These are phyloP conservation scores for Aix galericulata DNA, from an alignment of 2,113 vertebrate genomes.

Conservation along the genomic window DNA sequence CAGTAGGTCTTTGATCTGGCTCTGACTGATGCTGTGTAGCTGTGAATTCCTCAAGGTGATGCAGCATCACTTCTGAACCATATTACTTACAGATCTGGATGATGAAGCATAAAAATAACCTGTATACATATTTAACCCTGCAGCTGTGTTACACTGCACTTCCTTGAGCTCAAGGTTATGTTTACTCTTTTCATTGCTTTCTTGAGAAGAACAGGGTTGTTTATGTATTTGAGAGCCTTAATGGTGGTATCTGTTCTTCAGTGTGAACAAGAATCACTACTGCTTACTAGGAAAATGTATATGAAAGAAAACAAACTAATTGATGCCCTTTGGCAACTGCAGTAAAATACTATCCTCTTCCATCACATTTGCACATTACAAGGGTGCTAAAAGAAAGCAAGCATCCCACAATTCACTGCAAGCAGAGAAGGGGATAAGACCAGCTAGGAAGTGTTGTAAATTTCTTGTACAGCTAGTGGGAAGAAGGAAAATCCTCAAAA, in stretches of 20 bases:
- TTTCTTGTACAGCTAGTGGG: neutral
- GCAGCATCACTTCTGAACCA: neutral
- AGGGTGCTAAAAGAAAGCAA: neutral
- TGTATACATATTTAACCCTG: slow-evolving; percentile 1
- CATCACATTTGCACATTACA: neutral
- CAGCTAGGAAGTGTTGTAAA: neutral
- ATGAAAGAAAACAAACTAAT: slow-evolving; percentile 3
- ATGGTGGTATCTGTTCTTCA: neutral
- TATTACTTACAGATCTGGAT: neutral
- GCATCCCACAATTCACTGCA: neutral
- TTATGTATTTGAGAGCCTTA: neutral
- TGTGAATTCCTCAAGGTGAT: slow-evolving; percentile 28
- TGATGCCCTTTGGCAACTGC: neutral
- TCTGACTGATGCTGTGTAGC: slow-evolving; percentile 6
- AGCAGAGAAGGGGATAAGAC: neutral
- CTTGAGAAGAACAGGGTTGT: neutral
- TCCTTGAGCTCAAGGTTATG: neutral
- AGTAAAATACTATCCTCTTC: neutral
- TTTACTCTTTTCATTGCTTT: neutral
- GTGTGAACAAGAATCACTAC: neutral
- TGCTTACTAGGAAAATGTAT: neutral
- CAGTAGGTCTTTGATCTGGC: slow-evolving; percentile 52
- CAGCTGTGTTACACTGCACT: neutral
- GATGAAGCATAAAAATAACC: slow-evolving; percentile 24
- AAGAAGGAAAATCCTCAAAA: neutral